Evolutionary conservation across 2,797 vertebrate genomes (phyloP), one percentile per base, ranked within the genome.

Genomic region (Brachyrhaphis roseni): DNA sequence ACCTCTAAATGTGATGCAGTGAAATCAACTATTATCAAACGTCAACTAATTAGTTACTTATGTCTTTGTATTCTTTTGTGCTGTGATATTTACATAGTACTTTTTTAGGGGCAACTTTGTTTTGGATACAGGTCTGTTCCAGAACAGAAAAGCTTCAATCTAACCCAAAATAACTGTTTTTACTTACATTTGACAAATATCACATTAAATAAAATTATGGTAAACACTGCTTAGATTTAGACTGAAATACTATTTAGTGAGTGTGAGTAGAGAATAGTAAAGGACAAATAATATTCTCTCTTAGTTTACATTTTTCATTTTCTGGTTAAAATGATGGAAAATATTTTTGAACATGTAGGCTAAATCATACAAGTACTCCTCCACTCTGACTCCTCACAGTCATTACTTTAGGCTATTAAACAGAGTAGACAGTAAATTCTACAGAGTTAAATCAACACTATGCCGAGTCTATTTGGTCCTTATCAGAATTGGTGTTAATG

Each of bases 361-460:
- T n/a, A 10, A 5, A 43, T 70, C 20, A 70, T 26, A 43, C 20
- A 26, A 20, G 23, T n/a, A 26, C 23, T 43, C 20, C 10, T 26
- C 66, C 23, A 70, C 28, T 59, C 13, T 43, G 39, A 43, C 39
- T 43, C 11, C 23, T 26, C 36, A 1, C 39, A 18, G 16, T 28
- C 1, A 72, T 47, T 28, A 49, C 28, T 34, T 72, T 47, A 72
- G 1, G 28, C 13, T 34, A 18, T 77, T 41, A 84, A 82, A 43
- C 26, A 75, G 13, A 20, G 7, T 31, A 57, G 34, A n/a, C n/a
- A n/a, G n/a, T n/a, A n/a, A n/a, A n/a, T n/a, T n/a, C n/a, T n/a
- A n/a, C n/a, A n/a, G n/a, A n/a, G n/a, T n/a, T n/a, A n/a, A n/a
- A n/a, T n/a, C n/a, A n/a, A n/a, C n/a, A n/a, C n/a, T n/a, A n/a